Evolutionary conservation across 2,797 vertebrate species (phyloP), one percentile per base, ranked within the genome.

Genomic region (Poeciliopsis presidionis): DNA sequence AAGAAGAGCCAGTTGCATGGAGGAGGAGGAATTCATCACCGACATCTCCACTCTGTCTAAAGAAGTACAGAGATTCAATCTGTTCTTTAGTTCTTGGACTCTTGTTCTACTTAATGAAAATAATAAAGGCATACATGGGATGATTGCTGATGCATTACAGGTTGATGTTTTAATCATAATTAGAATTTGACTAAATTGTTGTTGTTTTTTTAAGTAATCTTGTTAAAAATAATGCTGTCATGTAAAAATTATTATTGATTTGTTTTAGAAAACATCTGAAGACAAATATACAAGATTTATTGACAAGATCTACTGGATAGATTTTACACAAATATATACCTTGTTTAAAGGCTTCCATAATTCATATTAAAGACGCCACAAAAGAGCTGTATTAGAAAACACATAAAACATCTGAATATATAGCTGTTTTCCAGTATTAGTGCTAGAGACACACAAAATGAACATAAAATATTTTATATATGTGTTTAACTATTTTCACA

Each of bases 21-120:
- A 18, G 13, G 86, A 65, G 73, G 90, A 91, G 61, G 84, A 89
- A 88, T 94, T 94, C 81, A 84, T 88, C 47, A 3, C 43, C 47
- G 69, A 0, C 69, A 69, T 81, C 80, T 71, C 73, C 39, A 67
- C 30, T 41, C 65, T 55, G 1, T 25, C 81, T 84, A 70, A 77
- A 30, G 72, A 8, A 28, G 33, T 0, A 2, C 33, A 74, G 18
- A 79, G 1, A 78, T 20, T 0, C 55, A 61, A 81, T 18, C 20
- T 70, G 2, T 1, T 67, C 20, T 41, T 39, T 41, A 41, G 33
- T 39, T 22, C 41, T 67, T 67, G 20, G 20, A 25, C 33, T 67
- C 20, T 20, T 22, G 63, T 12, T 67, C 63, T 30, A 67, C 12
- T 41, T 25, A 39, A 11, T 22, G 2, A 67, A 67, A 67, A 14